A percentile compares a stretch with the other conserved stretches of the same genome.
These are phyloP conservation scores for Microtus obscurus DNA, from an alignment of 2,797 vertebrate genomes.

Conservation along the genomic window DNA sequence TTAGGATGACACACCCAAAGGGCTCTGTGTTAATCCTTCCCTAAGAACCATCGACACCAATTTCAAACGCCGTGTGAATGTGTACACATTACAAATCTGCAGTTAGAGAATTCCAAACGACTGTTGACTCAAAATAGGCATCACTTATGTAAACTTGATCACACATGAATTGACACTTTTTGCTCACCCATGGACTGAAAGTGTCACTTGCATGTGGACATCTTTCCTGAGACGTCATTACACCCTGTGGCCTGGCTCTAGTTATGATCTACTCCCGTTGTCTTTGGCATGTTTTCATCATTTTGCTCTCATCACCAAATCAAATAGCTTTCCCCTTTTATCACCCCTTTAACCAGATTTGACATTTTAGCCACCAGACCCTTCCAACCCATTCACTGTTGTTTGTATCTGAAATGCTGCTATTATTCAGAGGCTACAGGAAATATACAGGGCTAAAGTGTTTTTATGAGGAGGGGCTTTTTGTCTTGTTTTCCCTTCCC, in stretches of 20 bases:
- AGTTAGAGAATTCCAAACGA: slow-evolving; percentile 47
- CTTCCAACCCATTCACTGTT: neutral
- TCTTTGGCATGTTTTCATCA: neutral
- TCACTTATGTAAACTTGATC: slow-evolving; percentile 33
- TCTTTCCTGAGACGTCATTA: neutral
- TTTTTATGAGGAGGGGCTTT: neutral
- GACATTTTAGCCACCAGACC: neutral
- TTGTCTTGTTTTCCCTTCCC: neutral
- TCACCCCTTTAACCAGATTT: neutral
- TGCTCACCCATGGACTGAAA: slow-evolving; percentile 38
- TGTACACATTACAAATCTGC: slow-evolving; percentile 1
- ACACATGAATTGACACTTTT: slow-evolving; percentile 26
- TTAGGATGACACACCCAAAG: neutral
- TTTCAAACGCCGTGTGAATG: slow-evolving; percentile 60
- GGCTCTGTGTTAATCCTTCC: neutral
- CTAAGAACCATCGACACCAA: neutral
- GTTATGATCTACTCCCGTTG: neutral
- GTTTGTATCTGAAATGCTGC: neutral
- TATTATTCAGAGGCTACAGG: neutral
- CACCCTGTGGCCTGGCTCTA: neutral
- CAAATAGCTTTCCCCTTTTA: slow-evolving; percentile 48
- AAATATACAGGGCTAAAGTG: neutral
- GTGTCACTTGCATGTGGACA: slow-evolving; percentile 29
- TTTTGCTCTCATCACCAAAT: slow-evolving; percentile 24
- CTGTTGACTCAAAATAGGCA: slow-evolving; percentile 25